Base-by-base conservation (phyloP, 2,797 vertebrate genomes). In the Galago senegalensis region DNA sequence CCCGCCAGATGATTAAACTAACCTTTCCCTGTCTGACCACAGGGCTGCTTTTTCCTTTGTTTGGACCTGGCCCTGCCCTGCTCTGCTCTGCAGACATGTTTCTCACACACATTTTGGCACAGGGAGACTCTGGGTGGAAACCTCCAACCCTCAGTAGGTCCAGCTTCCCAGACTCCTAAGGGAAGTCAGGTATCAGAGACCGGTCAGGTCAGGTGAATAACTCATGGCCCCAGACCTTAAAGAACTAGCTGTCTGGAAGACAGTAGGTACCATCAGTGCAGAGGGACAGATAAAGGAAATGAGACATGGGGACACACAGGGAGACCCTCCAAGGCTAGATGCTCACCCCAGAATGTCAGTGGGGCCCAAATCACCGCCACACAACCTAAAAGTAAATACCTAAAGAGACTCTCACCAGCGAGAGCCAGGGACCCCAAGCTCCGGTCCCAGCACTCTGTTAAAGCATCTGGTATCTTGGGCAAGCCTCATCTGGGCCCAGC, bases 281-380 rank as follows among this genome's bases (percentile, higher is more conserved):
- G 12, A 12, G 75, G 83, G 21, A 37, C 25, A 49, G n/a, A 69
- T 11, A 31, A 84, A 14, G 20, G 5, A 37, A 21, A 56, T 20
- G 29, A 81, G 49, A 60, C 53, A 34, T 0, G 0, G 29, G 18
- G 27, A 79, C 49, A 70, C 34, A 69, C 0, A 1, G 84, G 31
- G 20, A 63, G 40, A 63, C n/a, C 20, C 29, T 76, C 70, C 13
- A 14, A 67, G 20, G 27, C 92, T 86, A 29, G 58, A 40, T 6
- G 12, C 43, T 20, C 29, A 61, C 29, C 49, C n/a, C 0, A n/a
- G 1, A 31, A 46, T 13, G 43, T 16, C 12, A 61, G 34, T 3
- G 17, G 16, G 27, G 21, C 4, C 49, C 72, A 37, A 53, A 40
- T 87, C 43, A 40, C 31, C 16, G 18, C 58, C 10, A 5, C 69